Percentiles rank a stretch among this genome's conserved stretches.
Evolutionary conservation across 2,888 invertebrate genomes (phyloP).

Genomic region (Eupithecia centaureata): DNA sequence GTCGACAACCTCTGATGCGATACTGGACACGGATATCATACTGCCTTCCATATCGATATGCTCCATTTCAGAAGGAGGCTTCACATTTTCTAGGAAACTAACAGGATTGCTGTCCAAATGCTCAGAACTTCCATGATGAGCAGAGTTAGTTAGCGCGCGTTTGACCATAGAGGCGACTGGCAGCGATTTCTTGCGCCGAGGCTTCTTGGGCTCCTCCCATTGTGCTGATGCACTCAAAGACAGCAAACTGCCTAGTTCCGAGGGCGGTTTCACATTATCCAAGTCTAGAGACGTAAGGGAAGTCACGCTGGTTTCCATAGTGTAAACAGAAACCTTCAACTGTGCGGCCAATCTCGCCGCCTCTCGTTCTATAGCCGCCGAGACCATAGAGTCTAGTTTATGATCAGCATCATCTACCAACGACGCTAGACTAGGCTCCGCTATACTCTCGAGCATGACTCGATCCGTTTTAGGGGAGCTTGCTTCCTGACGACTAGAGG

Average conservation of each 20-base stretch:
- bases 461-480: constrained; percentile 45
- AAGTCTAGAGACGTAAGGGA: constrained; percentile 87
- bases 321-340: constrained; percentile 61
- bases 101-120: constrained; percentile 84
- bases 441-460: constrained; percentile 57
- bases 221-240: constrained; percentile 82
- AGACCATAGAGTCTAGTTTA: constrained; percentile 85
- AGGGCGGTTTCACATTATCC: constrained; percentile 90
- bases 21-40: constrained; percentile 93
- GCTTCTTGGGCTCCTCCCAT: constrained; percentile 76
- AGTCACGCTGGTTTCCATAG: constrained; percentile 84
- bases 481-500: constrained; percentile 57
- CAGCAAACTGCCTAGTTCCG: constrained; percentile 88
- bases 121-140: constrained; percentile 85
- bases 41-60: constrained; percentile 91
- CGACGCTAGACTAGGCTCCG: constrained; percentile 69
- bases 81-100: constrained; percentile 90
- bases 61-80: constrained; percentile 93
- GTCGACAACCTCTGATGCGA: constrained; percentile 91
- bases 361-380: constrained; percentile 89
- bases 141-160: constrained; percentile 86
- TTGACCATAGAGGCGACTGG: constrained; percentile 89
- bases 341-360: constrained; percentile 86
- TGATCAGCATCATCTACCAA: constrained; percentile 81
- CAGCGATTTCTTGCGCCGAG: constrained; percentile 87